Evolutionary conservation across 2,797 vertebrate species (phyloP), one percentile per base, ranked within the genome.

Genomic region (Enteromius viviparus): DNA sequence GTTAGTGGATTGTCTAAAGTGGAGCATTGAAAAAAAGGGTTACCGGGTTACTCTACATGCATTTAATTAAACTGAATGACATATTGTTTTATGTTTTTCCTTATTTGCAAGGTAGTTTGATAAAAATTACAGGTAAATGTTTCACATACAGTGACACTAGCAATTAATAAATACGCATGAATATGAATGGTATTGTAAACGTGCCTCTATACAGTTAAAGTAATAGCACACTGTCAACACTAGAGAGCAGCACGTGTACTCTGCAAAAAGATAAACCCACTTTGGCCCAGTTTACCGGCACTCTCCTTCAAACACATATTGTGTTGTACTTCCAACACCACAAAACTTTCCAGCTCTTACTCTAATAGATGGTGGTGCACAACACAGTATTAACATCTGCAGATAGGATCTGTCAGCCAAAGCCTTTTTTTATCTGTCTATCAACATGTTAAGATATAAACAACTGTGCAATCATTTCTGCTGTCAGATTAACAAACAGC

Each of bases 381-480:
- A 64, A 12, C 26, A 34, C 21, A 32, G 26, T 26, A 70, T 70
- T 71, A 77, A 60, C 74, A 34, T 71, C 51, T 69, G 42, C 42
- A 60, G 40, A 71, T 70, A 49, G 21, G 42, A 71, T 71, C 81
- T 72, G 83, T 74, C 53, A 83, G 74, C 51, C 74, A 68, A 23
- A 34, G 40, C 65, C 29, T 69, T 69, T 71, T 66, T 78, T 77
- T 60, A 78, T 70, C 74, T 6, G 65, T 83, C 81, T n/a, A n/a
- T 83, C 75, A 71, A 78, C 65, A 83, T 42, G 42, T 51, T 29
- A 23, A 81, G 70, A 76, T 66, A 76, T 82, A 68, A 83, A 77
- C 71, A 82, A 76, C 51, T n/a, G 32, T 60, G 75, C 37, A 71
- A 70, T 49, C 12, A 69, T 37, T 42, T 58, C 29, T 69, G n/a